Evolutionary conservation across 2,888 invertebrate genomes (phyloP).

Genomic region (Cantharis flavilabris): DNA sequence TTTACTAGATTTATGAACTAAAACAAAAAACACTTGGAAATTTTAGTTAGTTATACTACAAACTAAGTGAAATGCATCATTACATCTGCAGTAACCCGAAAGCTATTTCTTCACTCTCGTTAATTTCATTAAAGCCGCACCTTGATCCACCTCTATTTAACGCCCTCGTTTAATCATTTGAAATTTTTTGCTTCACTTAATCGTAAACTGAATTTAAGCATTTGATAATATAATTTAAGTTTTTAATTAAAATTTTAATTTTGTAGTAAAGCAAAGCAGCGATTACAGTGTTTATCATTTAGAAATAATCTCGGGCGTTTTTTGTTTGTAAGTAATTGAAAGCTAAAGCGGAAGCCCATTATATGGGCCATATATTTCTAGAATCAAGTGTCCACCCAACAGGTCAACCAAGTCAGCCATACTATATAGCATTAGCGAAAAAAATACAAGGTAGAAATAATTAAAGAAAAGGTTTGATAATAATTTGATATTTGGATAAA

Average conservation of each 20-base stretch:
- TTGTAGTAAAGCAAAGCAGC: background rate
- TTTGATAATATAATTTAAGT: background rate
- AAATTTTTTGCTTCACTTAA: conserved; percentile 27
- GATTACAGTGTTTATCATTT: background rate
- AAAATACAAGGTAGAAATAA: background rate
- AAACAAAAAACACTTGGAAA: conserved; percentile 10
- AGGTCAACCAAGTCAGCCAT: background rate
- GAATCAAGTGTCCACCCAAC: background rate
- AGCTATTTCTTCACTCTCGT: conserved; percentile 35
- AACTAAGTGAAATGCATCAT: conserved; percentile 34
- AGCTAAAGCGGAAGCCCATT: background rate
- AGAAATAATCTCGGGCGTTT: background rate
- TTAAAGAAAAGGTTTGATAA: background rate
- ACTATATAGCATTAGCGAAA: background rate
- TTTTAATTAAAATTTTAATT: background rate
- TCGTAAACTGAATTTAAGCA: background rate
- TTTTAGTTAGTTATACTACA: conserved; percentile 28
- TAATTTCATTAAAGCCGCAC: conserved; percentile 36
- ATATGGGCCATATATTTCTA: background rate
- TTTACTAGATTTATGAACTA: background rate
- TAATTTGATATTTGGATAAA: background rate
- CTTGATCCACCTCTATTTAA: conserved; percentile 35
- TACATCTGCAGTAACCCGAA: conserved; percentile 32
- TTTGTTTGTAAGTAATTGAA: background rate
- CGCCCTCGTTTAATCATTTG: conserved; percentile 32